Percentiles rank a stretch among this genome's conserved stretches.
phyloP scores from a whole-genome alignment of 2,113 vertebrate species.

The Poecilia latipinna region DNA sequence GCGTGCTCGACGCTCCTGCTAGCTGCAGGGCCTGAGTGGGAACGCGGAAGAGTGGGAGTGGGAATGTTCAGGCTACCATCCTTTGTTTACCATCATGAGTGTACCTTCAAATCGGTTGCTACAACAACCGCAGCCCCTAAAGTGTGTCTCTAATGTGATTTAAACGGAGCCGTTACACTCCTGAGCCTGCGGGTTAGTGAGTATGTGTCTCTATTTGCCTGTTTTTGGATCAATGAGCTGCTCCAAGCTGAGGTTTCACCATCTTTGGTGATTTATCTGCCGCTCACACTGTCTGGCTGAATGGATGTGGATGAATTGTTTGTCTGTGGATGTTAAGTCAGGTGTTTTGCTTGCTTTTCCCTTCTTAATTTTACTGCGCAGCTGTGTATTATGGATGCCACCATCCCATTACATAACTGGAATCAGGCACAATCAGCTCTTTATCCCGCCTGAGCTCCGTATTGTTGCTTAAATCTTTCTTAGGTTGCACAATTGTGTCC shows the following conservation, averaged over 20 bases:
- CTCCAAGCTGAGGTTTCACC: slow-evolving; percentile 51
- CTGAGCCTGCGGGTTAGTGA: slow-evolving; percentile 29
- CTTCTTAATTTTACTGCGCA: slow-evolving; percentile 44
- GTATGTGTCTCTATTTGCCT: slow-evolving; percentile 24
- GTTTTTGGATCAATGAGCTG: slow-evolving; percentile 33
- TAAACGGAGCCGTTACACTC: not conserved
- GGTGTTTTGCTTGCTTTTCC: not conserved
- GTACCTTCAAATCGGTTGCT: slow-evolving; percentile 45
- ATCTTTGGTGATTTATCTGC: slow-evolving; percentile 61
- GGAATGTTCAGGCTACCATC: slow-evolving; percentile 52
- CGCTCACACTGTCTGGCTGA: slow-evolving; percentile 18
- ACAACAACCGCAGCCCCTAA: slow-evolving; percentile 22
- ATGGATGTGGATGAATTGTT: slow-evolving; percentile 32
- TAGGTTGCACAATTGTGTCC: not conserved
- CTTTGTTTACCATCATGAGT: slow-evolving; percentile 75
- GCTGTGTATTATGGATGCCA: slow-evolving; percentile 46
- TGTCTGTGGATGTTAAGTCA: not conserved
- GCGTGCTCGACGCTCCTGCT: slow-evolving; percentile 21
- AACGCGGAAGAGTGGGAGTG: slow-evolving; percentile 73
- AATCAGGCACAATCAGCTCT: slow-evolving; percentile 39
- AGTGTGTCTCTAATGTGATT: not conserved
- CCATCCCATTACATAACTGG: slow-evolving; percentile 65
- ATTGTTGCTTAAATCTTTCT: slow-evolving; percentile 4
- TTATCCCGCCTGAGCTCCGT: slow-evolving; percentile 19
- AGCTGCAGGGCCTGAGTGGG: slow-evolving; percentile 41